Conservation (phyloP, 2,888 invertebrate genomes). For the Drosophila cracens region DNA sequence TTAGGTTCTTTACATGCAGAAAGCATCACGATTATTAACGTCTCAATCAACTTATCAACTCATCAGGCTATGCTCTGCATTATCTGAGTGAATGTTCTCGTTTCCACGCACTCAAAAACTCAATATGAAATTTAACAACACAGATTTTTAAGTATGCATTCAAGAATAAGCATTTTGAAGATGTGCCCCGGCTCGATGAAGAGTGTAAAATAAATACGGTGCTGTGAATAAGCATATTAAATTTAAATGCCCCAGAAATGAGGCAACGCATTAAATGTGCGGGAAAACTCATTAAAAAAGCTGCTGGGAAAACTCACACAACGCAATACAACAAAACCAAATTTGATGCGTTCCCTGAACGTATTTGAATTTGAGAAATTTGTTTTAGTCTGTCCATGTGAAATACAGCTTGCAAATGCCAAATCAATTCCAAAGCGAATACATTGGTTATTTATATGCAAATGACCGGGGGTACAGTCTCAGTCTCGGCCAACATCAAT, state of each 20-base stretch:
- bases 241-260: slow-evolving; percentile 51
- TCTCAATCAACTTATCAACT: slow-evolving; percentile 5
- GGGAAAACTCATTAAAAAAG: slow-evolving; percentile 56
- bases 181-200: slow-evolving; percentile 46
- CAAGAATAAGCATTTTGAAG: slow-evolving; percentile 37
- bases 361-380: slow-evolving; percentile 43
- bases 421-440: slow-evolving; percentile 59
- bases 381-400: slow-evolving; percentile 3
- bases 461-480: slow-evolving; percentile 45
- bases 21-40: neutral
- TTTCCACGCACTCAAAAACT: slow-evolving; percentile 63
- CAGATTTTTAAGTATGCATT: slow-evolving; percentile 34
- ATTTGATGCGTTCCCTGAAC: slow-evolving; percentile 40
- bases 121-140: slow-evolving; percentile 65
- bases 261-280: slow-evolving; percentile 42
- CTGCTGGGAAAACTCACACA: slow-evolving; percentile 23
- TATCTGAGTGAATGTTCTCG: neutral
- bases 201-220: slow-evolving; percentile 44
- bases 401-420: slow-evolving; percentile 55
- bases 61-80: neutral
- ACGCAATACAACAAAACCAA: neutral
- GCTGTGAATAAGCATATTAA: slow-evolving; percentile 51
- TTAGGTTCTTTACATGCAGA: neutral
- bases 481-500: neutral
- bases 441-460: slow-evolving; percentile 73